Percentiles rank a stretch among this genome's conserved stretches.
phyloP scores from a whole-genome alignment of 2,888 invertebrate genomes.

The Lepetodrilus schrolli region DNA sequence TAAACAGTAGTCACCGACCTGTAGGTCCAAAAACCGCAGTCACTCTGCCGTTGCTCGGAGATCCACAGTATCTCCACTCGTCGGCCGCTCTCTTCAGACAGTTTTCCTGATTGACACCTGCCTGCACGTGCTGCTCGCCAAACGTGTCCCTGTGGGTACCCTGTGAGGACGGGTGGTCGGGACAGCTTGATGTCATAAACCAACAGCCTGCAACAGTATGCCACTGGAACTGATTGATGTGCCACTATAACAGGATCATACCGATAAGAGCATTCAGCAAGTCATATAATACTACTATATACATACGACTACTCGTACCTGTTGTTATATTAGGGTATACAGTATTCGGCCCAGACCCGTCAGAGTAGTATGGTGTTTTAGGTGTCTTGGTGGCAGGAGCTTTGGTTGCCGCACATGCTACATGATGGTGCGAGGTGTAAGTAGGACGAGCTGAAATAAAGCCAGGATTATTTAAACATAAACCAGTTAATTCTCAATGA shows the following conservation, averaged over 20 bases:
- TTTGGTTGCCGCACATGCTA: constrained; percentile 37
- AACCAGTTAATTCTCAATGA: too few species aligned
- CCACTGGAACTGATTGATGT: background rate
- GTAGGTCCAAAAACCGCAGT: constrained; percentile 49
- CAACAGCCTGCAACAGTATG: constrained; percentile 56
- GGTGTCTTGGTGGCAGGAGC: constrained; percentile 35
- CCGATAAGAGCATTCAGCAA: background rate
- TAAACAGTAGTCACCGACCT: too few species aligned
- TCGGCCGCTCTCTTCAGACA: constrained; percentile 46
- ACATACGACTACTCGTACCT: too few species aligned
- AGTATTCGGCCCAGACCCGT: constrained; percentile 39
- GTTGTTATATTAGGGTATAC: constrained; percentile 31
- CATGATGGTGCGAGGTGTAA: background rate
- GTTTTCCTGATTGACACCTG: constrained; percentile 41
- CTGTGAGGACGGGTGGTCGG: constrained; percentile 28
- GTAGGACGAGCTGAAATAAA: background rate
- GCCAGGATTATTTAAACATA: background rate
- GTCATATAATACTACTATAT: too few species aligned
- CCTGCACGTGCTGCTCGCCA: constrained; percentile 43
- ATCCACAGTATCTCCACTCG: constrained; percentile 47
- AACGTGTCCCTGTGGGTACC: constrained; percentile 44
- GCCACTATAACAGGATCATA: background rate
- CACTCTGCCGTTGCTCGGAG: constrained; percentile 38
- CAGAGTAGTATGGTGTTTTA: constrained; percentile 33
- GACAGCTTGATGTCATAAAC: constrained; percentile 42